Conservation (phyloP, 2,888 invertebrate genomes). For the Drosophila fulvimacula region DNA sequence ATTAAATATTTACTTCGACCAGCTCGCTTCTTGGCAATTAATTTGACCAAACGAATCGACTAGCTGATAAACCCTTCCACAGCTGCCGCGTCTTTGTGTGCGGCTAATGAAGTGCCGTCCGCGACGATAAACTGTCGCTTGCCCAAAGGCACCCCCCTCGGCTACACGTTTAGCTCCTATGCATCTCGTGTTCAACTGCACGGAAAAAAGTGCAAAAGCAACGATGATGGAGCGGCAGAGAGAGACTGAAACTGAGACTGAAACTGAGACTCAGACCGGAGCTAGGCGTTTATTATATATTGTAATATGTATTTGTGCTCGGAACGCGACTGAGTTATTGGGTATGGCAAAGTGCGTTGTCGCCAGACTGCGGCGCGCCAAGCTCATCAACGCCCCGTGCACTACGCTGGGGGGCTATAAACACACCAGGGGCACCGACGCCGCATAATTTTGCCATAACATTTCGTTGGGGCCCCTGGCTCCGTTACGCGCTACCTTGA, state of each 20-base stretch:
- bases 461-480: conserved; percentile 62
- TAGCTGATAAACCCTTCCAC: conserved; percentile 50
- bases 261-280: conserved; percentile 2
- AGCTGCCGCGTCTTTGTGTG: conserved; percentile 58
- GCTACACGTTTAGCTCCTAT: conserved; percentile 63
- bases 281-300: conserved; percentile 65
- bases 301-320: conserved; percentile 60
- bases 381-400: conserved; percentile 63
- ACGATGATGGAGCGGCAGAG: background rate
- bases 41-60: conserved; percentile 61
- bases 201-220: conserved; percentile 74
- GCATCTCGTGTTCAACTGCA: conserved; percentile 83
- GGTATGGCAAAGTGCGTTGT: conserved; percentile 63
- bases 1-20: conserved; percentile 77
- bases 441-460: conserved; percentile 77
- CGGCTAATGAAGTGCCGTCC: conserved; percentile 68
- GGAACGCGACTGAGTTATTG: conserved; percentile 44
- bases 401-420: conserved; percentile 63
- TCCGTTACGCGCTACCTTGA: conserved; percentile 45
- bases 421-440: conserved; percentile 76
- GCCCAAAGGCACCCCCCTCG: background rate
- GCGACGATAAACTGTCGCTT: conserved; percentile 34
- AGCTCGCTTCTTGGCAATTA: conserved; percentile 61
- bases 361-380: conserved; percentile 67
- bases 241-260: background rate